Evolutionary conservation across 2,888 invertebrate genomes (phyloP).

Genomic region (Flabesymbios commensalis): DNA sequence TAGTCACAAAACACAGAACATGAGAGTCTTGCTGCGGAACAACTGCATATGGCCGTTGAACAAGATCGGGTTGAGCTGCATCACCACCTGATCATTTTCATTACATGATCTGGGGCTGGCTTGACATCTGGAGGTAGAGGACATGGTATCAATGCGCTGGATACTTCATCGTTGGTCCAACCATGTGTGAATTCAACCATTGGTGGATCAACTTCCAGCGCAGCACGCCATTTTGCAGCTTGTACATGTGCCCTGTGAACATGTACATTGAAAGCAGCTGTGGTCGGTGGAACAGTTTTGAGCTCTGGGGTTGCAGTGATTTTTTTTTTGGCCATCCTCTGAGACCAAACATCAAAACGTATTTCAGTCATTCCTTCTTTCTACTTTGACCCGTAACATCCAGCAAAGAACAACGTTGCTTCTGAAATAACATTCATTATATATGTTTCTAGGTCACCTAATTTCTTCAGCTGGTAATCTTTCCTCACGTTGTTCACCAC

Average conservation of each 20-base stretch:
- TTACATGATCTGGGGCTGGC: not conserved
- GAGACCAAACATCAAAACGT: not conserved
- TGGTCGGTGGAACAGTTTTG: slow-evolving; percentile 2
- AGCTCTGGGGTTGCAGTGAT: not conserved
- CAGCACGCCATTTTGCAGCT: not conserved
- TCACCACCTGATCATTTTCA: not conserved
- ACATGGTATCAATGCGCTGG: not conserved
- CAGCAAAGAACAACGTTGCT: too few species aligned
- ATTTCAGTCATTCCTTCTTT: not conserved
- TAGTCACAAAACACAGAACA: not conserved
- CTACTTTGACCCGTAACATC: too few species aligned
- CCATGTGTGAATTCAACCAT: not conserved
- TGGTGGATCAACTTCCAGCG: slow-evolving; percentile 1
- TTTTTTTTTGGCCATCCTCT: not conserved
- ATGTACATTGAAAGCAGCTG: not conserved
- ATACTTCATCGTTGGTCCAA: not conserved
- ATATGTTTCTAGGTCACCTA: not conserved
- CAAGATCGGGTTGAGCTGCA: not conserved
- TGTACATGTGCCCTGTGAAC: not conserved
- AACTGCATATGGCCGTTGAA: not conserved
- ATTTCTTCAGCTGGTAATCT: not conserved
- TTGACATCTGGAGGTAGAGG: not conserved
- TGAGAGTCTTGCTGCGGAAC: too few species aligned
- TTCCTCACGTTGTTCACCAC: not conserved
- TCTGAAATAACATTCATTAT: too few species aligned